Evolutionary conservation across 2,113 vertebrate genomes (phyloP).

Genomic region (Poecilia latipinna): DNA sequence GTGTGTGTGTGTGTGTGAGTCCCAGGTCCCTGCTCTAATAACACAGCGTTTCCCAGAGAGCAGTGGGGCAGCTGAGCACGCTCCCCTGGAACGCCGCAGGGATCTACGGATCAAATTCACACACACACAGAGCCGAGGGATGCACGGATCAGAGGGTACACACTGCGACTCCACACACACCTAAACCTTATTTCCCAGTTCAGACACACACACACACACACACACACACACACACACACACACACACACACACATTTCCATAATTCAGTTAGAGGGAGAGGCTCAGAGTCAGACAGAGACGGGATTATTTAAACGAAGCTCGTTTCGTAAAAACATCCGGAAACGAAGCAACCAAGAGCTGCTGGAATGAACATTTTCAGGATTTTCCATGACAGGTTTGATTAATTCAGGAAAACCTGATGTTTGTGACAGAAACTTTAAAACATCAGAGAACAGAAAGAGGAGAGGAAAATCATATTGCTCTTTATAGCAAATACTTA

Average conservation of each 20-base stretch:
- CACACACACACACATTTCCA: slow-evolving; percentile 67
- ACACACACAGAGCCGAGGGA: slow-evolving; percentile 28
- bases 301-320: slow-evolving; percentile 65
- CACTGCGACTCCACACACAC: slow-evolving; percentile 51
- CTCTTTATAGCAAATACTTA: too few species aligned
- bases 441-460: neutral
- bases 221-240: slow-evolving; percentile 37
- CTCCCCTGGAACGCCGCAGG: slow-evolving; percentile 68
- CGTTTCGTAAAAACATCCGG: neutral
- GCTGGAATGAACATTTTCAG: neutral
- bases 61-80: slow-evolving; percentile 75
- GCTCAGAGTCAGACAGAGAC: slow-evolving; percentile 61
- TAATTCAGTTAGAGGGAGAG: slow-evolving; percentile 74
- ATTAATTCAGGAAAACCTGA: slow-evolving; percentile 13
- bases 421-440: neutral
- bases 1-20: slow-evolving; percentile 40
- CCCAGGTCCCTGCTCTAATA: slow-evolving; percentile 82
- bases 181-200: slow-evolving; percentile 57
- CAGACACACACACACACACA: slow-evolving; percentile 57
- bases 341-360: neutral
- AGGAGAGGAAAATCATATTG: neutral
- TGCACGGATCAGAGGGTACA: slow-evolving; percentile 57
- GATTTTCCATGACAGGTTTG: slow-evolving; percentile 13
- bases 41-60: slow-evolving; percentile 79
- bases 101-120: slow-evolving; percentile 71